Base-by-base conservation (phyloP, 2,888 invertebrate genomes). In the Molanna angustata region DNA sequence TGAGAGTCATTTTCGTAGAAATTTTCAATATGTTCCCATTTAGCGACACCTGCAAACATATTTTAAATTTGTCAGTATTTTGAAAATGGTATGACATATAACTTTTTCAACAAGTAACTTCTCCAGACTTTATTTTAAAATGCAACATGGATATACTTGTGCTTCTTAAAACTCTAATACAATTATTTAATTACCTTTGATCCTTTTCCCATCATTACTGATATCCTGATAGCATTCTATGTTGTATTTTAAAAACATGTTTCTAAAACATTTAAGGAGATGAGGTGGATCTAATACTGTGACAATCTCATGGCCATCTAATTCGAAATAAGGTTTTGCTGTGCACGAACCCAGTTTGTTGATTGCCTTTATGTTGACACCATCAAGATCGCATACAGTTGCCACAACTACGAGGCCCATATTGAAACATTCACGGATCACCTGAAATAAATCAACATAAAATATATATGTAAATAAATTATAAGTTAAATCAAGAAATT, bases 271-370 rank as follows among this genome's bases (percentile, higher is more conserved):
- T 17, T 52, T 47, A 2, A 52, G 32, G 3, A 47, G 27, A 31
- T 52, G 52, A n/a, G 52, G 52, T n/a, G 52, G 41, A 14, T 52
- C 52, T 11, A 41, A 22, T 1, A 52, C 16, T 2, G 52, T 52
- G 6, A 47, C 42, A 33, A 52, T 33, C 19, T 52, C 52, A 32
- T 47, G 47, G 14, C 42, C 47, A 18, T 32, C 21, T 40, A 39
- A 32, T 32, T 41, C 4, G 35, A 52, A 47, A 18, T 31, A 52
- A 20, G 52, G 46, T 27, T 45, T 27, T 11, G 9, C 35, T 35
- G 35, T 35, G 13, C 35, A 11, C 14, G 35, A 35, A 4, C 35
- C 35, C 35, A 35, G 14, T 4, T 6, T 4, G 14, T 35, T 35
- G 4, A 35, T 11, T 6, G 35, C 35, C 13, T n/a, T 35, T 4